Evolutionary conservation across 2,797 vertebrate species (phyloP), one percentile per base, ranked within the genome.

Genomic region (Leptoclinus maculatus): DNA sequence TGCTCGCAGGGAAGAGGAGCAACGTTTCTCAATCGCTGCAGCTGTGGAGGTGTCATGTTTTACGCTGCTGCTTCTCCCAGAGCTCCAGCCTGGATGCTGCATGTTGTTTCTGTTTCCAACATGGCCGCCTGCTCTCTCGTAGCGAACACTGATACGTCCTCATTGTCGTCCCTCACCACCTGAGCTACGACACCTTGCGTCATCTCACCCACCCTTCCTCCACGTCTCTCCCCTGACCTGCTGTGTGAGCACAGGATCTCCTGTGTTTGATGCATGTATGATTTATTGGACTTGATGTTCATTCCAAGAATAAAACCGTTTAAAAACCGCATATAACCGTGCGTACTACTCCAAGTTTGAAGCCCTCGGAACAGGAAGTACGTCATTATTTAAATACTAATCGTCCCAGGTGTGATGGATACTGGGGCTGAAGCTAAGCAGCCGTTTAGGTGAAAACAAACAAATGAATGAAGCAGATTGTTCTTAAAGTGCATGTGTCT

Each of bases 111-210:
- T 27, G 71, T 87, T 89, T 88, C 78, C 89, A 92, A 87, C 83
- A 93, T 93, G 92, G 87, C 90, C 11, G 71, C 19, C 63, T 11
- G 36, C 51, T 83, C 90, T 91, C 82, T 53, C 0, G 73, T 94
- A 83, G 78, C 74, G 36, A 88, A 89, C 82, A 85, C 77, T 49
- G 83, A 93, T 90, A 85, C 60, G 21, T 2, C 79, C 67, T 84
- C 84, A 76, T 88, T 93, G 84, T 92, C 87, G 83, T 67, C 59
- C 32, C 49, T 65, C 60, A 85, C 89, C 91, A 83, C 83, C 84
- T 84, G 91, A 93, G 88, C 80, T 74, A 66, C 47, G 4, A 80
- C 78, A 73, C 53, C 53, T 25, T 38, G n/a, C 14, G 45, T 88
- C 85, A 76, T 60, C 69, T 72, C 75, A 54, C 69, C 66, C 53